Conservation (phyloP, 1,140 invertebrate genomes). For the Brachionus calyciflorus region DNA sequence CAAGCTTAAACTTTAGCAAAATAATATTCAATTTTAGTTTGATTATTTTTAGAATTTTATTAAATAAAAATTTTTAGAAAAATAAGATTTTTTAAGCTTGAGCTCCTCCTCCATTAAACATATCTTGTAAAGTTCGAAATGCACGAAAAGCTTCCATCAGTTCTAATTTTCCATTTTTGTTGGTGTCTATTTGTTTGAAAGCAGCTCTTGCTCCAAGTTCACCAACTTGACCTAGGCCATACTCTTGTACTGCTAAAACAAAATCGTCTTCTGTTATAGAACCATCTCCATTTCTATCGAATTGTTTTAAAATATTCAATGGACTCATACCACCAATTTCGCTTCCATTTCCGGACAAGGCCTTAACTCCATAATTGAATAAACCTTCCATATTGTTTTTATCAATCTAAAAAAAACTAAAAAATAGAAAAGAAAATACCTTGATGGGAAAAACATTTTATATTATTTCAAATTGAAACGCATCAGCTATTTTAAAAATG, state of each 20-base stretch:
- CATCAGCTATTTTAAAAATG: too few relatives aligned
- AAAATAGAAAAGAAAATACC: too few relatives aligned
- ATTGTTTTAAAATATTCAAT: constrained; percentile 42
- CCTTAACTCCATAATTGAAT: neutral
- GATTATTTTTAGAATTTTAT: neutral
- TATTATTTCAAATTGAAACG: too few relatives aligned
- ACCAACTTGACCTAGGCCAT: constrained; percentile 22
- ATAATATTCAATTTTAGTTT: neutral
- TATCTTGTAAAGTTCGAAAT: neutral
- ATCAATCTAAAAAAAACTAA: too few relatives aligned
- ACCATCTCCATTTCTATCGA: constrained; percentile 33
- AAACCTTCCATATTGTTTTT: neutral
- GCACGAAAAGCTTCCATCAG: constrained; percentile 17
- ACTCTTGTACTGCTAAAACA: neutral
- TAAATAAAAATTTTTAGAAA: neutral
- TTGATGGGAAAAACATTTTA: too few relatives aligned
- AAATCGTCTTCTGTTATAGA: constrained; percentile 33
- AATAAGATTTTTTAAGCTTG: neutral
- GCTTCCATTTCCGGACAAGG: neutral
- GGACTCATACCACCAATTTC: constrained; percentile 7
- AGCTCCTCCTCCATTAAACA: neutral
- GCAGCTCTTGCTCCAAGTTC: neutral
- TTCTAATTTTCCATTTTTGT: constrained; percentile 32
- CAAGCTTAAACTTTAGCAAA: neutral
- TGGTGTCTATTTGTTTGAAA: constrained; percentile 26